Evolutionary conservation across 2,113 vertebrate genomes (phyloP), one percentile per base, ranked within the genome.

Genomic region (Otis tarda): DNA sequence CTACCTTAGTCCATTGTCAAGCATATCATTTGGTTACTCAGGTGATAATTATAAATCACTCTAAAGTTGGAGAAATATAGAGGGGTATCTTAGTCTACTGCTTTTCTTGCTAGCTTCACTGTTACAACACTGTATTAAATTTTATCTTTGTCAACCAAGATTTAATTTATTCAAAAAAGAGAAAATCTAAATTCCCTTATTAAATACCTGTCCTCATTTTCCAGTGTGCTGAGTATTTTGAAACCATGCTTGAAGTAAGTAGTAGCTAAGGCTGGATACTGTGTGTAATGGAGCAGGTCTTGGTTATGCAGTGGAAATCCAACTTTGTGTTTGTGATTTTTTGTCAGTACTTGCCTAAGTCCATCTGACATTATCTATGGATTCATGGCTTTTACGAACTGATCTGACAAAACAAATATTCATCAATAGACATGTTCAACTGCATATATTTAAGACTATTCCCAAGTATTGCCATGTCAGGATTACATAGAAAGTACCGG

Each of bases 1-100:
- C 89, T 99, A 99, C 97, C 98, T 99, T 97, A 99, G 99, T 96
- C 99, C 99, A 93, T 98, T 99, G 98, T 99, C 98, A 95, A 99
- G 99, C 98, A 99, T 99, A 98, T 99, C 99, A 95, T 99, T 99
- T 97, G 99, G 98, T 96, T 99, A 99, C 98, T 99, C 99, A 99
- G 99, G 99, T 99, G 97, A 97, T 91, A 89, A 84, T 69, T 94
- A 56, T 92, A 63, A 91, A 93, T 97, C 78, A 87, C 47, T 93
- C 79, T 94, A 78, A 31, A 92, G 14, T 8, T 92, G 65, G 45
- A 84, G n/a, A 73, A 52, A 65, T 91, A 33, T 9, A 43, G 19
- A 10, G 37, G 55, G 47, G 22, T 87, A 15, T 79, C 57, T 96
- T 74, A 76, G 10, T 59, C 18, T 80, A 16, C 50, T 67, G 35